phyloP scores from a whole-genome alignment of 2,797 vertebrate genomes.

The Xerus rutilus region DNA sequence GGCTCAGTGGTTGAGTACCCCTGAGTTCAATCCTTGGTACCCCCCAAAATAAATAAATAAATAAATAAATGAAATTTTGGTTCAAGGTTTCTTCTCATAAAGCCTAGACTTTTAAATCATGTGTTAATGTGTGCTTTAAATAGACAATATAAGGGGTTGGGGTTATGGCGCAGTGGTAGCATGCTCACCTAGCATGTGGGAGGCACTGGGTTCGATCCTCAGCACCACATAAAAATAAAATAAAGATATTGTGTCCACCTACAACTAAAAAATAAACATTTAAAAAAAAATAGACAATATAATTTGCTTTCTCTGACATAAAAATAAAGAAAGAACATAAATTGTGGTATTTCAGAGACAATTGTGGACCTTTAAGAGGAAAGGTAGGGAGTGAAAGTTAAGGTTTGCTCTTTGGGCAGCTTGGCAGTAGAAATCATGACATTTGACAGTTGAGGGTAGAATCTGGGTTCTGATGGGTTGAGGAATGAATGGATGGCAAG shows the following conservation, averaged over 20 bases:
- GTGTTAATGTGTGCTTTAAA: slow-evolving; percentile 14
- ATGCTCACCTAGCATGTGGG: too few relatives aligned
- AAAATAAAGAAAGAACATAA: slow-evolving; percentile 36
- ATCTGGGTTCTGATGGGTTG: neutral
- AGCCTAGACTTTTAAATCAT: slow-evolving; percentile 41
- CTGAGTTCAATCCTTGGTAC: too few relatives aligned
- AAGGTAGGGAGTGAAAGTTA: neutral
- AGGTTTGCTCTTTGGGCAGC: neutral
- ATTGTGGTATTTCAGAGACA: slow-evolving; percentile 44
- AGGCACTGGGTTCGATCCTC: too few relatives aligned
- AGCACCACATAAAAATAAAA: too few relatives aligned
- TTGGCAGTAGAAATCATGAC: neutral
- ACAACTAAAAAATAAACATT: too few relatives aligned
- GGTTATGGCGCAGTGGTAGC: too few relatives aligned
- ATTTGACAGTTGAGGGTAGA: slow-evolving; percentile 17
- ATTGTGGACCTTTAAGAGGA: neutral
- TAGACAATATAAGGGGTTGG: neutral
- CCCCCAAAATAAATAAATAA: too few relatives aligned
- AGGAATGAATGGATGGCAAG: neutral
- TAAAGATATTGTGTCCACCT: too few relatives aligned
- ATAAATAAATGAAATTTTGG: slow-evolving; percentile 48
- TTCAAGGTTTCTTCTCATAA: slow-evolving; percentile 31
- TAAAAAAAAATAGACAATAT: neutral
- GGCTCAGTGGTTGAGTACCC: too few relatives aligned
- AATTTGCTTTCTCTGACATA: slow-evolving; percentile 51